A percentile compares a stretch with the other conserved stretches of the same genome.
phyloP scores from a whole-genome alignment of 2,797 vertebrate genomes.

The Myioborus miniatus region DNA sequence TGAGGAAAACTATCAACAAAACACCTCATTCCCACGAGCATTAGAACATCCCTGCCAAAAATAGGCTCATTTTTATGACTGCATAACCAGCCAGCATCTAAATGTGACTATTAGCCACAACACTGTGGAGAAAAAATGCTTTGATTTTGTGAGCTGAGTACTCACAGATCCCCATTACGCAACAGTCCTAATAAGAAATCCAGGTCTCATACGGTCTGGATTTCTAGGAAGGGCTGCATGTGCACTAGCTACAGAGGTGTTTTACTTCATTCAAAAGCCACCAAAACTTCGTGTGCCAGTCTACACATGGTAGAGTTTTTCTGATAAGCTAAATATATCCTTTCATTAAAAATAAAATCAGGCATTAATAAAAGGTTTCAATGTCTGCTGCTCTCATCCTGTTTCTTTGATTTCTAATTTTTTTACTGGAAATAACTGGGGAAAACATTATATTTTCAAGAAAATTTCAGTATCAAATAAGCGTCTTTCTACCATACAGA shows the following conservation, averaged over 20 bases:
- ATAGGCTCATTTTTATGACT: slow-evolving; percentile 31
- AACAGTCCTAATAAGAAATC: neutral
- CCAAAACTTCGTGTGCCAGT: neutral
- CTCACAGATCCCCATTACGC: neutral
- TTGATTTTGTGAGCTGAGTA: slow-evolving; percentile 14
- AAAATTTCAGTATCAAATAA: neutral
- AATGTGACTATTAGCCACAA: slow-evolving; percentile 1
- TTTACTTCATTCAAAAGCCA: neutral
- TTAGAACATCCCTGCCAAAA: slow-evolving; percentile 8
- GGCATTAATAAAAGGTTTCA: neutral
- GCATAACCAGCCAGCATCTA: neutral
- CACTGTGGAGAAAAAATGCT: neutral
- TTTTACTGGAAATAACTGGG: neutral
- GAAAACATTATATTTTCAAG: neutral
- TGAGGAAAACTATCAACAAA: slow-evolving; percentile 38
- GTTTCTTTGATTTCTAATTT: neutral
- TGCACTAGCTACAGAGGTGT: neutral
- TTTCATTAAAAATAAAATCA: neutral
- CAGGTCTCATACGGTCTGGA: neutral
- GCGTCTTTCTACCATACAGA: neutral
- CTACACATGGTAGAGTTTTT: neutral
- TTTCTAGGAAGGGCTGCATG: neutral
- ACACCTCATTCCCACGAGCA: neutral
- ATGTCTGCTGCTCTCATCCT: neutral
- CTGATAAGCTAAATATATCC: neutral